phyloP scores from a whole-genome alignment of 2,888 invertebrate species.

The Synanthedon myopaeformis region DNA sequence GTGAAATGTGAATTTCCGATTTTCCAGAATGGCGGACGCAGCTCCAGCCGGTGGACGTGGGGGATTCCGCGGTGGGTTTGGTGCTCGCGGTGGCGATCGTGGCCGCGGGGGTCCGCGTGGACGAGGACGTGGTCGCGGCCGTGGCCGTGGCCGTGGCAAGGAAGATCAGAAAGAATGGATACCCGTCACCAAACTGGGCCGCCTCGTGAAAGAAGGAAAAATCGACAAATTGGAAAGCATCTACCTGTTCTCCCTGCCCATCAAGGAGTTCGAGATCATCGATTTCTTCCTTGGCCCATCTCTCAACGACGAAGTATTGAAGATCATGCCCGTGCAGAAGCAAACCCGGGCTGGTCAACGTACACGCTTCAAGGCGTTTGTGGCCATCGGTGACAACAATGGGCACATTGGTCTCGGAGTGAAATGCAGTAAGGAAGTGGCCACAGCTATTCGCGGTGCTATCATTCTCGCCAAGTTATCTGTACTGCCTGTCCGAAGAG shows the following conservation, averaged over 20 bases:
- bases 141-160: constrained; percentile 88
- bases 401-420: constrained; percentile 99
- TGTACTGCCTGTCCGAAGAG: constrained; percentile 97
- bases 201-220: constrained; percentile 95
- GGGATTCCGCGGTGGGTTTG: constrained; percentile 91
- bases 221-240: constrained; percentile 97
- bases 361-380: constrained; percentile 96
- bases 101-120: constrained; percentile 78
- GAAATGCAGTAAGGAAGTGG: constrained; percentile 99
- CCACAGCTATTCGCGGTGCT: constrained; percentile 98
- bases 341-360: constrained; percentile 99
- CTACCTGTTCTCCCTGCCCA: constrained; percentile 97
- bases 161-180: constrained; percentile 99
- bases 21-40: constrained; percentile 94
- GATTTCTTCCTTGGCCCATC: constrained; percentile 95
- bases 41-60: constrained; percentile 96
- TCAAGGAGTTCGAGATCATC: constrained; percentile 99
- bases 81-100: constrained; percentile 78
- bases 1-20: constrained; percentile 47
- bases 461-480: constrained; percentile 98
- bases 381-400: constrained; percentile 97
- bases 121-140: constrained; percentile 83
- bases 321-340: constrained; percentile 99
- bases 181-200: constrained; percentile 98
- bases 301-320: constrained; percentile 97